Evolutionary conservation across 2,797 vertebrate genomes (phyloP), one percentile per base, ranked within the genome.

Genomic region (Darevskia nairensis): DNA sequence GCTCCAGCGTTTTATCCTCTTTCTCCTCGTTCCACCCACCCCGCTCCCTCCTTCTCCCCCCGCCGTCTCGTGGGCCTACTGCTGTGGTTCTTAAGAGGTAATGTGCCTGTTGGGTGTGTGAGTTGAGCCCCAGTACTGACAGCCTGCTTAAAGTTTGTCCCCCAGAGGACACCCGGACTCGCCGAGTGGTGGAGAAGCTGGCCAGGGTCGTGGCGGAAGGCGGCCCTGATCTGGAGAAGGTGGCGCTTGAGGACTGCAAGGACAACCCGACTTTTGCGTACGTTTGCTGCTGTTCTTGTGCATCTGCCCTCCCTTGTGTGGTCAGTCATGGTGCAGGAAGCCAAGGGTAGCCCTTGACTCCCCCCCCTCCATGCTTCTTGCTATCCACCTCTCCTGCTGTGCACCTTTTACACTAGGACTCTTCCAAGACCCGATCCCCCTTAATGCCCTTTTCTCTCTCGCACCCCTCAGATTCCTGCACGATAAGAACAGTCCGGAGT

Each of bases 61-160:
- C 44, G 17, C 75, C 23, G 11, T 25, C 69, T 90, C 87, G 88
- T 91, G 50, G 50, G 92, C 85, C 94, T 95, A 94, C 96, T 85
- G 35, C 95, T 93, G 41, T 95, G 95, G 86, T 94, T 95, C 92
- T 84, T 96, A 96, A 74, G 97, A 96, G 91, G 95, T 95, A 96
- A 96, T 96, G 94, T 97, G 95, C 98, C 96, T 97, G 96, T 96
- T 96, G 97, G 97, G 97, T 96, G 96, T 98, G 96, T 96, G 96
- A 94, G 89, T 97, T 96, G 96, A 97, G 95, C 97, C 97, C 97
- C 97, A 97, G 96, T 99, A 99, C 98, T 99, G 97, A 99, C 98
- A 98, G 98, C 97, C 96, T 98, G 98, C 98, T 99, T 99, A 98
- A 99, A 99, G 99, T 99, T 97, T 98, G 98, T 97, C 98, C 99